Conservation (phyloP, 2,797 vertebrate species). For the Odontamblyopus lacepedii region DNA sequence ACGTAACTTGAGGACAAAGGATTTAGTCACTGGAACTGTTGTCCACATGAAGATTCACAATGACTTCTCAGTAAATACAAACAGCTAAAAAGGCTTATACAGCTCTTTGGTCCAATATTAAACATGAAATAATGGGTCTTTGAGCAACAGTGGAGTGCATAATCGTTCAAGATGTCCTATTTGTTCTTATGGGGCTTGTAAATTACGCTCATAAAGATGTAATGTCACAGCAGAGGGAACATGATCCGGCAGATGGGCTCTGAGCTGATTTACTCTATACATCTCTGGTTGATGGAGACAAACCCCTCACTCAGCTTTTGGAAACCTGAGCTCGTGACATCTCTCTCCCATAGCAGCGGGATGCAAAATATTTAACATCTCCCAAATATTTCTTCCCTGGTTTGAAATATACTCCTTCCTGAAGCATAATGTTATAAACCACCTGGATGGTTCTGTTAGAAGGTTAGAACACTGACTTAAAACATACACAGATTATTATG, state of each 20-base stretch:
- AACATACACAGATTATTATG: neutral
- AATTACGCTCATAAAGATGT: neutral
- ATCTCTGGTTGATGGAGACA: conserved; percentile 9
- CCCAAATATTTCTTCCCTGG: conserved; percentile 24
- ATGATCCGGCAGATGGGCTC: neutral
- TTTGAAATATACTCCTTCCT: conserved; percentile 30
- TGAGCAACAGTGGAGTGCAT: neutral
- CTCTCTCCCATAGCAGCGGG: conserved; percentile 18
- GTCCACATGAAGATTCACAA: conserved; percentile 21
- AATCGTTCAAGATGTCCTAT: neutral
- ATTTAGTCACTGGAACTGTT: conserved; percentile 23
- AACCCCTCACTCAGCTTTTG: neutral
- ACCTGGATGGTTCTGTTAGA: conserved; percentile 34
- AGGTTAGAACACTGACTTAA: conserved; percentile 22
- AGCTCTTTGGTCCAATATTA: conserved; percentile 3
- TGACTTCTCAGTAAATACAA: conserved; percentile 18
- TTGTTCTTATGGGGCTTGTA: neutral
- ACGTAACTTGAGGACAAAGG: conserved; percentile 36
- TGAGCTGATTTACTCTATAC: neutral
- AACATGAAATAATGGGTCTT: neutral
- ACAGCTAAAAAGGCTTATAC: neutral
- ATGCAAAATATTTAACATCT: conserved; percentile 19
- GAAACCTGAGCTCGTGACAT: conserved; percentile 1
- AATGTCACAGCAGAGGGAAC: neutral
- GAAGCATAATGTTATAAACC: conserved; percentile 48